Base-by-base conservation (phyloP, 2,113 vertebrate genomes). In the Myocastor coypus region DNA sequence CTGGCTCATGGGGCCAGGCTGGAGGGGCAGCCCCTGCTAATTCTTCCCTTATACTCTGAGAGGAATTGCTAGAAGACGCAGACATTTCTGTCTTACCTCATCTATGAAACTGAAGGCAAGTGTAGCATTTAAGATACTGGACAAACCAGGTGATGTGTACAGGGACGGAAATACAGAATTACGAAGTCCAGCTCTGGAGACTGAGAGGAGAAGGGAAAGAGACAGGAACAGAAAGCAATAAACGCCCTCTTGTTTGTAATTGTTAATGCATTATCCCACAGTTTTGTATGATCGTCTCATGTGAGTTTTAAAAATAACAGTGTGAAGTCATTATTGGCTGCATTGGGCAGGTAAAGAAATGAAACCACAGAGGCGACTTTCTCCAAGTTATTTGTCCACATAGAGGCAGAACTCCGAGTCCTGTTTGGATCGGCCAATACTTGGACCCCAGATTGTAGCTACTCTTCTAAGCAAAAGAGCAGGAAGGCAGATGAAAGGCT, bases 1-100 rank as follows among this genome's bases (percentile, higher is more conserved):
- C 7, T 63, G 34, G 22, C 10, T 17, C 16, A 4, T 0, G 0
- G 0, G 30, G 6, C 12, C 10, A 0, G 8, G 34, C 64, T 66
- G 50, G 57, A 90, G 77, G 37, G 1, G 7, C 28, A 40, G 66
- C 26, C 40, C 7, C 37, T n/a, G 22, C 24, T 46, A 3, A 52
- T n/a, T 77, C 40, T 30, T 64, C 37, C 26, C n/a, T 24, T 16
- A 7, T 13, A 50, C 50, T 93, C 57, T 32, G 37, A 68, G 42
- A 61, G 7, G 52, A 80, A 55, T 83, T 80, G 90, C 64, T 32
- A 63, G 13, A 55, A 28, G 34, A 71, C 57, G 46, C 7, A 46
- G 52, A 64, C 6, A 12, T 63, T 57, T 96, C 32, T 82, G 78
- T 78, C n/a, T 66, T 57, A 55, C 2, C 26, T 83, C 26, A 5